Evolutionary conservation across 2,888 invertebrate species (phyloP), one percentile per base, ranked within the genome.

Genomic region (Drosophila peninsularis): DNA sequence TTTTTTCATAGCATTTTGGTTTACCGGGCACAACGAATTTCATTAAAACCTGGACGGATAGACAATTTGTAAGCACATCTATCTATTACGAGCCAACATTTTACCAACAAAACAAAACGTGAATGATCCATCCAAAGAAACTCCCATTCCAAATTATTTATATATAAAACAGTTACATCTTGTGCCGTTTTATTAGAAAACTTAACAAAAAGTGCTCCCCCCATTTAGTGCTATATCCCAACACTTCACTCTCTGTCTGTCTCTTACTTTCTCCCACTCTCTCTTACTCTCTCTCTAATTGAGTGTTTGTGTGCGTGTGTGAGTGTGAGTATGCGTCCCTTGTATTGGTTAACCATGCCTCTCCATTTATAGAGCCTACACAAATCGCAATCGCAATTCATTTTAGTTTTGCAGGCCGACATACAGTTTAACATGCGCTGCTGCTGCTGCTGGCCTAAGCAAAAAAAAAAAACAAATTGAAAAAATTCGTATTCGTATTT

Each of bases 1-100:
- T 89, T 78, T 76, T 88, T 88, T 80, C 88, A 79, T 88, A 90
- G 90, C 90, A 90, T 82, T 85, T 90, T 82, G 90, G 87, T 90
- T 87, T 89, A 77, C 81, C 82, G 90, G 90, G 89, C 84, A 84
- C 90, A 74, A 89, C 90, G 81, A 85, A 80, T 83, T 89, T 91
- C 84, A 85, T 86, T 78, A 89, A 91, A 88, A 85, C 87, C 70
- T 87, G 90, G 79, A 90, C 89, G 82, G 90, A 90, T 80, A 88
- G 80, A 83, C 82, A 85, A 82, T 89, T 90, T 90, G 90, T 91
- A 90, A 91, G 91, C 86, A 80, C 79, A 72, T 82, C 57, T 62
- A 61, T 71, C 61, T 39, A 68, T 64, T 68, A 76, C 72, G 54
- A 64, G 66, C 53, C 74, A 58, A 36, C 61, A 81, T 47, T 68